phyloP scores from a whole-genome alignment of 2,888 invertebrate species.

The Tenthredo notha region DNA sequence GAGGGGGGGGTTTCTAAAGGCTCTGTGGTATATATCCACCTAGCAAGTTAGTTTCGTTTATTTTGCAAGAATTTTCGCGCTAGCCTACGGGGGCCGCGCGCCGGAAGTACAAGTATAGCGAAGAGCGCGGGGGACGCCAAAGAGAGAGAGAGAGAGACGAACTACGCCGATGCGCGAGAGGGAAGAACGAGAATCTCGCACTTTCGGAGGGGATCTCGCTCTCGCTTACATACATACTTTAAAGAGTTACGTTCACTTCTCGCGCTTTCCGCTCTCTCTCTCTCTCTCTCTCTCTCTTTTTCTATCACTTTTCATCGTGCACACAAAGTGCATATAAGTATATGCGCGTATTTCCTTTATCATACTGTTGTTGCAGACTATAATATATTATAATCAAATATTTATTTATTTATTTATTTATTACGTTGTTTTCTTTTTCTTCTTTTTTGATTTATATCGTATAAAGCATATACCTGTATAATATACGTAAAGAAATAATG shows the following conservation, averaged over 20 bases:
- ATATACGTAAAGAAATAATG: neutral
- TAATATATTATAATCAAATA: neutral
- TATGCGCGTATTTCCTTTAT: neutral
- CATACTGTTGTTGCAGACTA: no score
- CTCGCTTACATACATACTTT: neutral
- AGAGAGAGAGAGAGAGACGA: neutral
- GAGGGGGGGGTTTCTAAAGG: neutral
- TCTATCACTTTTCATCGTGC: neutral
- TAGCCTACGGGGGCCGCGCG: constrained; percentile 62
- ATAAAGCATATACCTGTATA: no score
- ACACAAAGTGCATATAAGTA: neutral
- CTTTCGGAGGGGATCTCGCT: neutral
- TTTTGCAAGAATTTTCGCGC: constrained; percentile 70
- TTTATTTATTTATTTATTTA: neutral
- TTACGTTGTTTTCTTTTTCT: neutral
- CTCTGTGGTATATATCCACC: neutral
- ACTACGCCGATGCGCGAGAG: neutral
- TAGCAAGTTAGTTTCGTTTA: constrained; percentile 63
- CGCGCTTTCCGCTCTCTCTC: neutral
- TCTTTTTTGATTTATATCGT: neutral
- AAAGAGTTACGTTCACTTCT: constrained; percentile 3
- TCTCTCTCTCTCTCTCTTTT: neutral
- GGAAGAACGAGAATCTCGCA: constrained; percentile 3
- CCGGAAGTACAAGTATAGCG: constrained; percentile 75
- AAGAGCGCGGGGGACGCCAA: constrained; percentile 15